Evolutionary conservation across 2,888 invertebrate species (phyloP).

Genomic region (Anoplius nigerrimus): DNA sequence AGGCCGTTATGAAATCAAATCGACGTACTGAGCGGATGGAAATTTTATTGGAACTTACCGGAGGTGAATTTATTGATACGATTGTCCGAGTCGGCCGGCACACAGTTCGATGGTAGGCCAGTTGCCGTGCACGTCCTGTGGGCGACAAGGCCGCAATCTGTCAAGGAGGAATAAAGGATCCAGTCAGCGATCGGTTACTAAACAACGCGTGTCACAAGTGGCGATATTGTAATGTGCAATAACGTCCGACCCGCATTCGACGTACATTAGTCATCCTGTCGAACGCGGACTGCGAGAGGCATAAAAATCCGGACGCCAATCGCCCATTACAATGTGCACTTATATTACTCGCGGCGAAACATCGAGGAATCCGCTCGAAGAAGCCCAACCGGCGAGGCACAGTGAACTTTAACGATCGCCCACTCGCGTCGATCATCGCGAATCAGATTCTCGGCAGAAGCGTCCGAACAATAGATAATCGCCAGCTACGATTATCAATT

Average conservation of each 20-base stretch:
- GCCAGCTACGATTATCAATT: too few species aligned
- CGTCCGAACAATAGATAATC: too few species aligned
- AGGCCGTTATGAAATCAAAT: neutral
- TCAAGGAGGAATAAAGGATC: conserved; percentile 34
- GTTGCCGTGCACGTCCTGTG: conserved; percentile 83
- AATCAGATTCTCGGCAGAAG: too few species aligned
- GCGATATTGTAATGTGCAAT: conserved; percentile 23
- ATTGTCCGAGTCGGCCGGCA: conserved; percentile 70
- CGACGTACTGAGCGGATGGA: neutral
- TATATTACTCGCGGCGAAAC: too few species aligned
- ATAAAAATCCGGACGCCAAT: too few species aligned
- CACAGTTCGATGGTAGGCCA: conserved; percentile 78
- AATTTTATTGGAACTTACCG: conserved; percentile 56
- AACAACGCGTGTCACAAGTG: neutral
- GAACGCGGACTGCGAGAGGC: too few species aligned
- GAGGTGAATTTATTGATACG: conserved; percentile 68
- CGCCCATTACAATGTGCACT: too few species aligned
- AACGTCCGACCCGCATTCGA: neutral
- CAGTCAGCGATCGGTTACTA: conserved; percentile 5
- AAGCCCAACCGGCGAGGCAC: too few species aligned
- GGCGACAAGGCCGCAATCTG: conserved; percentile 83
- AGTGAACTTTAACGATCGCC: too few species aligned
- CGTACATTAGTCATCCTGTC: too few species aligned
- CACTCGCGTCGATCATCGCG: too few species aligned
- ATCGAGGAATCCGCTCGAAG: too few species aligned